Conservation (phyloP, 1,140 invertebrate species). For the Heliconius hermathena region DNA sequence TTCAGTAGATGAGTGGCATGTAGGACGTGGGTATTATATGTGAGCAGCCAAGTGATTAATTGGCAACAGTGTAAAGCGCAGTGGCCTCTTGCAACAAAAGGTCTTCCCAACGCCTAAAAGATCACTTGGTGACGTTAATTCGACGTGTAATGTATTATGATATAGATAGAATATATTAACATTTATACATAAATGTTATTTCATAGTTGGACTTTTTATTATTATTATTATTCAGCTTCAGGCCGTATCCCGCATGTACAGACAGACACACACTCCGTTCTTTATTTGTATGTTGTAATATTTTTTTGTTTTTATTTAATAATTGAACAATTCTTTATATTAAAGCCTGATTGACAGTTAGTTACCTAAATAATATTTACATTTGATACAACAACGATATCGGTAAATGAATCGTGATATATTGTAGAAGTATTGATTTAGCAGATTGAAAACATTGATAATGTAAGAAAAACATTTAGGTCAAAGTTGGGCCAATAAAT, state of each 20-base stretch:
- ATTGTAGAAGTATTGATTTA: slow-evolving; percentile 2
- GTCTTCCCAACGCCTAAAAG: slow-evolving; percentile 19
- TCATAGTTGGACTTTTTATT: no score
- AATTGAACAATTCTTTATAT: not conserved
- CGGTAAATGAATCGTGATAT: not conserved
- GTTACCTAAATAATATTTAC: no score
- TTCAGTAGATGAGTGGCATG: slow-evolving; percentile 37
- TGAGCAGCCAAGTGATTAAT: slow-evolving; percentile 57
- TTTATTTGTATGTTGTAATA: no score
- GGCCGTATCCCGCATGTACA: no score
- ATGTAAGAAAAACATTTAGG: slow-evolving; percentile 12
- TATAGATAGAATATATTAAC: not conserved
- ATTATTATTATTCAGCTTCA: no score
- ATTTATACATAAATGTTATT: not conserved
- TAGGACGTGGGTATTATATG: slow-evolving; percentile 29
- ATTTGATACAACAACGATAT: not conserved
- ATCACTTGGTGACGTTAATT: slow-evolving; percentile 6
- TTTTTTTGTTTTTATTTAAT: no score
- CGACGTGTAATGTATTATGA: not conserved
- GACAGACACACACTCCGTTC: no score
- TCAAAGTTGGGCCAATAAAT: slow-evolving; percentile 8
- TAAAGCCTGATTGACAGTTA: no score
- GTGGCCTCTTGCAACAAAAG: slow-evolving; percentile 38
- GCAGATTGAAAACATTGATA: not conserved
- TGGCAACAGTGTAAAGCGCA: slow-evolving; percentile 37